Base-by-base conservation (phyloP, 1,140 invertebrate species). In the Drosophila bocki region DNA sequence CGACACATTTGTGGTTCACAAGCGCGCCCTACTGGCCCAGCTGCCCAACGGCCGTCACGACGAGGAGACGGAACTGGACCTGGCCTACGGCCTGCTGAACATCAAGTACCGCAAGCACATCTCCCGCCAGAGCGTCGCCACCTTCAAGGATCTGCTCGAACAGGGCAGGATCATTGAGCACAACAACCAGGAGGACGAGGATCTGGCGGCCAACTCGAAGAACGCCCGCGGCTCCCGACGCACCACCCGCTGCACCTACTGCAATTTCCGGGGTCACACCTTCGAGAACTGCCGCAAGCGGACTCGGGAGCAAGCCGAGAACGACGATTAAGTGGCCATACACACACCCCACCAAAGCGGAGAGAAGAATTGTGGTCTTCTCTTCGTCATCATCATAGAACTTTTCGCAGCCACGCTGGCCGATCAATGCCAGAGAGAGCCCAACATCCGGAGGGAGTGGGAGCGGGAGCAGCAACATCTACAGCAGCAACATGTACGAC, bases 31-130 rank as follows among this genome's bases (percentile, higher is more conserved):
- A 26, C 75, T 93, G n/a, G 92, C 91, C 39, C 87, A 92, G 65
- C 57, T 93, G 58, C 92, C 92, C 8, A 68, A 72, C 29, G 86
- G 59, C 22, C 84, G 92, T 15, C 92, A 93, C 59, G 64, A 88
- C 50, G 92, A 93, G 56, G 91, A 93, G 42, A 84, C 80, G 13
- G 87, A 93, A 29, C 17, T 93, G 70, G 92, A 93, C 57, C 90
- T 93, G 22, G 56, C 92, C 19, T 92, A 92, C 51, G 91, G 92
- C 7, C 72, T 92, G 51, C 64, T 93, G 35, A 82, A 90, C 51
- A 81, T 91, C 53, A 92, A 92, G 56, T 92, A 90, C 48, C 91
- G 91, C 29, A 83, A 92, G 54, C 75, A 92, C 51, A 91, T 92
- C 33, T 12, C 84, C 12, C 91, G 91, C 39, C 77, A 79, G 8